Conservation (phyloP, 2,888 invertebrate species). For the Drosophila robusta region DNA sequence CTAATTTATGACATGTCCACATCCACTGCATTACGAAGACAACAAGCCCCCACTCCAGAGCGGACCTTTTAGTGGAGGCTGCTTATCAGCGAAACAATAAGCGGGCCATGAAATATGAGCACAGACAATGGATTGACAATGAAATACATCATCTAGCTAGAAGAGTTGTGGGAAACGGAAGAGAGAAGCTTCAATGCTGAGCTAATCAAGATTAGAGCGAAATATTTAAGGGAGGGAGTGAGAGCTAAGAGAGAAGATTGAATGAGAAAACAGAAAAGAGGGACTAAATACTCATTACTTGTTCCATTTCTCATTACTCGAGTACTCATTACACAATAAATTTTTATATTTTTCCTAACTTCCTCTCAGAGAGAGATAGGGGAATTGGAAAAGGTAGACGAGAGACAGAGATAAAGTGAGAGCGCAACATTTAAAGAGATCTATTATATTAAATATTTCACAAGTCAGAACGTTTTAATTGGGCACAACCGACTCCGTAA, state of each 20-base stretch:
- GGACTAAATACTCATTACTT: too few species aligned
- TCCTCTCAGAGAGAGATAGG: too few species aligned
- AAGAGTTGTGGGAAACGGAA: constrained; percentile 7
- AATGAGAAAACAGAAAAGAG: background rate
- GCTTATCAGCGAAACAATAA: constrained; percentile 62
- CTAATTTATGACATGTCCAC: constrained; percentile 78
- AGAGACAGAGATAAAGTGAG: too few species aligned
- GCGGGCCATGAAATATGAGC: constrained; percentile 67
- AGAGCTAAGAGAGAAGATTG: background rate
- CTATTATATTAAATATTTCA: too few species aligned
- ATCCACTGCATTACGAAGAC: constrained; percentile 46
- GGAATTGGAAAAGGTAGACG: too few species aligned
- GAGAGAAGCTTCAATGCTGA: constrained; percentile 1
- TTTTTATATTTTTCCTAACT: too few species aligned
- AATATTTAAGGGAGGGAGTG: background rate
- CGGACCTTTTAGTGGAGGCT: constrained; percentile 26
- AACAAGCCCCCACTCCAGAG: constrained; percentile 20
- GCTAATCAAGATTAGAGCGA: constrained; percentile 24
- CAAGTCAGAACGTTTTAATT: too few species aligned
- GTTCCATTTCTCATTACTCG: too few species aligned
- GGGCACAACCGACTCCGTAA: too few species aligned
- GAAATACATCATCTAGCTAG: constrained; percentile 7
- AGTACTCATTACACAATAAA: too few species aligned
- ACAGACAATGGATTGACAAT: constrained; percentile 46
- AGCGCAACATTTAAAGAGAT: too few species aligned